Conservation (phyloP, 2,797 vertebrate species). For the Bucorvus abyssinicus region DNA sequence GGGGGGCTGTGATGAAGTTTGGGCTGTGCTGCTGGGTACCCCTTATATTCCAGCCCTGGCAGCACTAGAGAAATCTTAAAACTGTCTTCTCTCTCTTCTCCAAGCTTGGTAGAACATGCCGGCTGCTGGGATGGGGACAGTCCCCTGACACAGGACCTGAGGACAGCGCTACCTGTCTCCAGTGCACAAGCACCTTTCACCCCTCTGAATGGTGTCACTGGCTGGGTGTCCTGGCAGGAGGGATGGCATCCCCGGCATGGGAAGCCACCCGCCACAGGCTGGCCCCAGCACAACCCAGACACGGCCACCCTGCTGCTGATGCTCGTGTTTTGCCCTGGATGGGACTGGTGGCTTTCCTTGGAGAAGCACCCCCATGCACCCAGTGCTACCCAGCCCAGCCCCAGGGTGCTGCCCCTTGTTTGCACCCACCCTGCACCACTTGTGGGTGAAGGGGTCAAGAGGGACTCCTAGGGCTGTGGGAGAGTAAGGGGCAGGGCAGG, state of each 20-base stretch:
- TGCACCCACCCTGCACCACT: neutral
- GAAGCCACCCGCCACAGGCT: rapidly evolving
- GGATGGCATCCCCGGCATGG: rapidly evolving
- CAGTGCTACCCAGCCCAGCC: rapidly evolving
- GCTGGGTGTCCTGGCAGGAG: neutral
- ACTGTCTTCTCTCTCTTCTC: neutral
- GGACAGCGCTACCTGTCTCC: rapidly evolving
- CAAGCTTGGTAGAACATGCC: rapidly evolving
- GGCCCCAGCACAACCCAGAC: neutral
- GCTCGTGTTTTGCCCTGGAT: neutral
- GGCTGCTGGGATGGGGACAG: neutral
- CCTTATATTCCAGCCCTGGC: neutral
- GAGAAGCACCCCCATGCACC: neutral
- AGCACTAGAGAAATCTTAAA: neutral
- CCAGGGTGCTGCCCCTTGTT: neutral
- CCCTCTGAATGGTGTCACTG: rapidly evolving
- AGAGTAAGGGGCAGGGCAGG: neutral
- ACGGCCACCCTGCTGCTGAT: neutral
- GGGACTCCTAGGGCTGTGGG: neutral
- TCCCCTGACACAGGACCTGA: rapidly evolving
- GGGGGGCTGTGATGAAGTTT: neutral
- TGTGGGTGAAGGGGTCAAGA: rapidly evolving
- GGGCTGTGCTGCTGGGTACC: neutral
- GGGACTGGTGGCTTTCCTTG: rapidly evolving
- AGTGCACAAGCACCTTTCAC: rapidly evolving